Evolutionary conservation across 37 sponge, comb jelly and placozoan genomes (phyloP).

Genomic region (Trichoplax adhaerens): DNA sequence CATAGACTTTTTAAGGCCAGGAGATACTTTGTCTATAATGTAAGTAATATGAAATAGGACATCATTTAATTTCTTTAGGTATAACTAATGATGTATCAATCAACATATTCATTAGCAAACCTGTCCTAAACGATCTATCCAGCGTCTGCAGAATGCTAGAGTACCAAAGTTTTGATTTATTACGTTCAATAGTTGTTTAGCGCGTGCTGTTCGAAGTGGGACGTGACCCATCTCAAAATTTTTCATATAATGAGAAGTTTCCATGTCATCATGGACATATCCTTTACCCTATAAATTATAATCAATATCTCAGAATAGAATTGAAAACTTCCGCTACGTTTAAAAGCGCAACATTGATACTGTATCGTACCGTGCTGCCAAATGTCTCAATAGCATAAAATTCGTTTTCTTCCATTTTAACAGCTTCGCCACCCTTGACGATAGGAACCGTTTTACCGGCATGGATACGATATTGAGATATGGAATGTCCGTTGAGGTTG

Average conservation of each 20-base stretch:
- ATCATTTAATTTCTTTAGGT: neutral
- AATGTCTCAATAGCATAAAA: constrained; percentile 98
- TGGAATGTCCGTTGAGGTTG: constrained; percentile 54
- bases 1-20: constrained; percentile 83
- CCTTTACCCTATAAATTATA: constrained; percentile 24
- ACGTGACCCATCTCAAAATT: constrained; percentile 84
- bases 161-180: constrained; percentile 95
- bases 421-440: constrained; percentile 81
- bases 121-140: constrained; percentile 54
- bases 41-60: neutral
- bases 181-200: constrained; percentile 63
- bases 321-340: too few species aligned
- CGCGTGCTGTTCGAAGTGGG: constrained; percentile 58
- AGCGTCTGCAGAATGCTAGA: constrained; percentile 85
- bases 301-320: too few species aligned
- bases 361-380: constrained; percentile 62
- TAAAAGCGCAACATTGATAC: too few species aligned
- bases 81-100: neutral
- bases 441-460: constrained; percentile 99
- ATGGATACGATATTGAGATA: constrained; percentile 79
- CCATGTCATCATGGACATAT: constrained; percentile 94
- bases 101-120: neutral
- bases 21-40: constrained; percentile 80
- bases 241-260: constrained; percentile 99
- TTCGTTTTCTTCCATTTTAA: constrained; percentile 95